Evolutionary conservation across 2,797 vertebrate genomes (phyloP).

Genomic region (Danio jaintianensis): DNA sequence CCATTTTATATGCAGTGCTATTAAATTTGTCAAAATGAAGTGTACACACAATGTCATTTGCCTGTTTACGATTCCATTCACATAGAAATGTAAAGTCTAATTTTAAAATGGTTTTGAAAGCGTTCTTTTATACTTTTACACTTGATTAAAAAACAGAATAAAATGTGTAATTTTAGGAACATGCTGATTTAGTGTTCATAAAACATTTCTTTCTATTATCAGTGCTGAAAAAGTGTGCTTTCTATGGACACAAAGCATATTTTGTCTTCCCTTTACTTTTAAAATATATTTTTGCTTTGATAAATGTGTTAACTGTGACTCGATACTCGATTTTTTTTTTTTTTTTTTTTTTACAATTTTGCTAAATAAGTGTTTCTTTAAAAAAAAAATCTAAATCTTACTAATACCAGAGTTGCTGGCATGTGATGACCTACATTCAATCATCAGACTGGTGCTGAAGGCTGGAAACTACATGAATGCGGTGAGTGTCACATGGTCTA

Average conservation of each 20-base stretch:
- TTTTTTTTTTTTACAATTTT: not conserved
- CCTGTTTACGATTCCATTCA: too few species aligned
- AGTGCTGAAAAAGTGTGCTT: too few species aligned
- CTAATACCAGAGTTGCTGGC: conserved; percentile 78
- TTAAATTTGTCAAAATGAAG: not conserved
- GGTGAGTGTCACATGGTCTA: conserved; percentile 69
- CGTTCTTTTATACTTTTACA: too few species aligned
- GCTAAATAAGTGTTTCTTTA: not conserved
- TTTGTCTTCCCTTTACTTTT: too few species aligned
- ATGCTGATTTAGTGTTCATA: too few species aligned
- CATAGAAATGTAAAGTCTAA: too few species aligned
- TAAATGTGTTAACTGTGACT: not conserved
- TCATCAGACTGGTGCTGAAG: conserved; percentile 85
- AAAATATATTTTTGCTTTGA: not conserved
- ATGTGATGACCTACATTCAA: conserved; percentile 84
- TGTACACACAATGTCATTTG: not conserved
- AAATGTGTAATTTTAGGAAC: too few species aligned
- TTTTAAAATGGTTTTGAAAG: too few species aligned
- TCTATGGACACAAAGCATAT: too few species aligned
- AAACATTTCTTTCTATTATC: too few species aligned
- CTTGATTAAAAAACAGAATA: too few species aligned
- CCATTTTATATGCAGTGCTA: not conserved
- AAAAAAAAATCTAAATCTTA: not conserved
- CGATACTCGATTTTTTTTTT: too few species aligned
- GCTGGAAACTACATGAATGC: conserved; percentile 88